Evolutionary conservation across 37 sponge, comb jelly and placozoan genomes (phyloP), one percentile per base, ranked within the genome.

Genomic region (Corticium candelabrum): DNA sequence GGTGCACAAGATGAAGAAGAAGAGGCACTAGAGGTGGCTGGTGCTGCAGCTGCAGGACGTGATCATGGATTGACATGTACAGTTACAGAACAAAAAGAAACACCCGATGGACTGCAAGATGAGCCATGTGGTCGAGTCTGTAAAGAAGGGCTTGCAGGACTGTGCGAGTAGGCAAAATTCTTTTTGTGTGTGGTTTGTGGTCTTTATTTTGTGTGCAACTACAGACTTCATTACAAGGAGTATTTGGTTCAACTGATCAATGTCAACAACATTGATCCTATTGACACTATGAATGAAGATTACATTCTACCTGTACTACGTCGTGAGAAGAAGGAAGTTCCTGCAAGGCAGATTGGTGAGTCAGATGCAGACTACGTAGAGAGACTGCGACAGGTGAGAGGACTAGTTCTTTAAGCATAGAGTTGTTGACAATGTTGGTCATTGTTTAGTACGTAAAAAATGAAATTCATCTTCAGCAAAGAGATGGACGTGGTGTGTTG

Each of bases 221-320:
- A 32, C 33, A 93, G 94, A 68, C 75, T 75, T 4, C 96, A 95
- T 41, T 95, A 92, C 73, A 95, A 95, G 68, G 96, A 95, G 70
- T 95, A 95, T 84, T 80, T 95, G 39, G 90, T 92, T 31, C 70
- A 79, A 41, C 79, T 80, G 75, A 82, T 95, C 78, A 91, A 89
- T 86, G 84, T 78, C 38, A 70, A 40, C 2, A 3, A 68, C 3
- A 36, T 92, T 35, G 96, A 95, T 35, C 96, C 96, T 15, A 38
- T 86, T 38, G 82, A 81, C 27, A 40, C 88, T 11, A 84, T 85
- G 34, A 67, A 68, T 15, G 50, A 78, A 2, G 73, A 75, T 0
- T 80, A 88, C 40, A 41, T 91, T 3, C 32, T 76, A 33, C 41
- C 83, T 7, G 85, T 91, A 30, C 62, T 91, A 37, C 37, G 0